phyloP scores from a whole-genome alignment of 2,888 invertebrate species.

The Carterocephalus palaemon region DNA sequence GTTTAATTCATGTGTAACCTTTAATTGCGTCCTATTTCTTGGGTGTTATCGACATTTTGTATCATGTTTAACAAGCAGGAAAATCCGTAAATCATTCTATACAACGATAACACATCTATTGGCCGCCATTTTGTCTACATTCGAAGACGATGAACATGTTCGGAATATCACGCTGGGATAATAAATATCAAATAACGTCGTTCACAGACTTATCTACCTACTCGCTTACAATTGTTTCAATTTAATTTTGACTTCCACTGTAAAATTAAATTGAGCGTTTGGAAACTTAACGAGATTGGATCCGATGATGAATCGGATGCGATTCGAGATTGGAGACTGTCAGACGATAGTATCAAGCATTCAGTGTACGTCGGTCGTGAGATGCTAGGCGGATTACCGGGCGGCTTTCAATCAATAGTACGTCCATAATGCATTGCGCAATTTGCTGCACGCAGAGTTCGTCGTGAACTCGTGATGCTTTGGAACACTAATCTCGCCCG shows the following conservation, averaged over 20 bases:
- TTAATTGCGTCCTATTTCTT: conserved; percentile 13
- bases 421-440: conserved; percentile 52
- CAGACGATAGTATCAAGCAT: conserved; percentile 39
- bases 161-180: conserved; percentile 4
- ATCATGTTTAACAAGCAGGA: no score
- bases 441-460: conserved; percentile 58
- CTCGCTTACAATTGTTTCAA: no score
- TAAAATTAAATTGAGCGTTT: no score
- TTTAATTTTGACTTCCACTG: no score
- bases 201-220: no score
- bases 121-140: conserved; percentile 20
- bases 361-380: conserved; percentile 58
- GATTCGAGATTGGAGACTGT: conserved; percentile 2
- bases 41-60: conserved; percentile 2
- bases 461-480: conserved; percentile 51
- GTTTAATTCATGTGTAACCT: conserved; percentile 20
- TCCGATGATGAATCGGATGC: not conserved
- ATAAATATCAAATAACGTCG: not conserved
- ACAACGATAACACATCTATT: conserved; percentile 10
- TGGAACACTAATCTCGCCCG: conserved; percentile 30
- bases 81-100: no score
- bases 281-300: not conserved
- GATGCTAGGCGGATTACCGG: conserved; percentile 56
- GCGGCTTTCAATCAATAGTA: conserved; percentile 24
- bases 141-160: conserved; percentile 14